A percentile compares a stretch with the other conserved stretches of the same genome.
Conservation (phyloP, 2,113 vertebrate species). For the Syrrhaptes paradoxus region DNA sequence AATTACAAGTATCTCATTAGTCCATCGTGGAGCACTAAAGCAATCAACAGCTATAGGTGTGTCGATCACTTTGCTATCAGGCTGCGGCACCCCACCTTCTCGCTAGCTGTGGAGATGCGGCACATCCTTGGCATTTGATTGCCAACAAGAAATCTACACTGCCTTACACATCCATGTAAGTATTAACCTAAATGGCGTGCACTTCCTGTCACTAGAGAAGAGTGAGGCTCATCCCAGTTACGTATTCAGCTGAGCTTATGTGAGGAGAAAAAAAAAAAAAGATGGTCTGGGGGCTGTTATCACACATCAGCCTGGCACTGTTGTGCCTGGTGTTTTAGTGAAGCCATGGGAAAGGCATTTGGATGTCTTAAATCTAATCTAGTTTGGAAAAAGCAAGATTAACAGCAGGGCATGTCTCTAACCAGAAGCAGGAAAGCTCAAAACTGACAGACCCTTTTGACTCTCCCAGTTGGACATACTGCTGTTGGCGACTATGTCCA, state of each 20-base stretch:
- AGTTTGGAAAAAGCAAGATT: neutral
- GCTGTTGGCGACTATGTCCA: neutral
- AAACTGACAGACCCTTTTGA: neutral
- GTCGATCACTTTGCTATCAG: neutral
- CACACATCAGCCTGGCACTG: neutral
- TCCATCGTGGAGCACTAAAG: neutral
- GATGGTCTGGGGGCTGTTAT: neutral
- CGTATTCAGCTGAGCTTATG: neutral
- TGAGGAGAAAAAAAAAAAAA: neutral
- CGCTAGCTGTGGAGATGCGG: neutral
- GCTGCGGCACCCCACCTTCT: neutral
- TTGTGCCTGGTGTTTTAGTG: neutral
- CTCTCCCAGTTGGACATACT: neutral
- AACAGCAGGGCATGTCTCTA: neutral
- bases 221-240: neutral
- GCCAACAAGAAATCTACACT: neutral
- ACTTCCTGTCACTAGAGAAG: neutral
- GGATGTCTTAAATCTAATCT: neutral
- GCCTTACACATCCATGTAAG: neutral
- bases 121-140: neutral
- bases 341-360: neutral
- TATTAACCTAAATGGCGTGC: neutral
- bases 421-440: neutral
- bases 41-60: neutral
- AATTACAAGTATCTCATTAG: neutral